These are phyloP conservation scores for Magallana gigas DNA, from an alignment of 1,140 invertebrate genomes.

Conservation along the genomic window DNA sequence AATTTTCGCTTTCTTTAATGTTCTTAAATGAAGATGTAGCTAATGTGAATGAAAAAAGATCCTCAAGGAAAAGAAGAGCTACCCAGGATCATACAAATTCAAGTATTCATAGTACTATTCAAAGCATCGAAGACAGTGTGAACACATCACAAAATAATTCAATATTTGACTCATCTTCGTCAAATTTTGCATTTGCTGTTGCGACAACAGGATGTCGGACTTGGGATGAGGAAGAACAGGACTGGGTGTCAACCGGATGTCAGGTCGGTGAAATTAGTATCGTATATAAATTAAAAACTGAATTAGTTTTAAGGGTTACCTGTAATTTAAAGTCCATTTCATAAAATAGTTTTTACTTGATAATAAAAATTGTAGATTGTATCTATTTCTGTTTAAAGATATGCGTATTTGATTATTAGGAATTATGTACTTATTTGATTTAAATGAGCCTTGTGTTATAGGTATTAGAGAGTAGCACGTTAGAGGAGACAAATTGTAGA, in stretches of 20 bases:
- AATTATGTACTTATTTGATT: background rate
- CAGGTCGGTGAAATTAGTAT: conserved; percentile 14
- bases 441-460: background rate
- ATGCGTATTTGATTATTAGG: background rate
- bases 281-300: too few relatives aligned
- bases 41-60: background rate
- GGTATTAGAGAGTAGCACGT: conserved; percentile 46
- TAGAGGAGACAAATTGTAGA: conserved; percentile 54
- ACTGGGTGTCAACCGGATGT: conserved; percentile 40
- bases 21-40: too few relatives aligned
- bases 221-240: conserved; percentile 49
- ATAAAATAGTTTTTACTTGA: too few relatives aligned
- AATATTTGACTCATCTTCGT: background rate
- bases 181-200: conserved; percentile 41
- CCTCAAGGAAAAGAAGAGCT: background rate
- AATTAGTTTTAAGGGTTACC: too few relatives aligned
- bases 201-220: conserved; percentile 51
- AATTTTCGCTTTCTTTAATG: too few relatives aligned
- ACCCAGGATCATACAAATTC: background rate
- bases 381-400: too few relatives aligned
- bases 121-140: background rate
- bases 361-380: too few relatives aligned
- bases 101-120: background rate
- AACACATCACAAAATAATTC: background rate
- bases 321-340: too few relatives aligned